Base-by-base conservation (phyloP, 2,888 invertebrate species). In the Eupeodes latifasciatus region DNA sequence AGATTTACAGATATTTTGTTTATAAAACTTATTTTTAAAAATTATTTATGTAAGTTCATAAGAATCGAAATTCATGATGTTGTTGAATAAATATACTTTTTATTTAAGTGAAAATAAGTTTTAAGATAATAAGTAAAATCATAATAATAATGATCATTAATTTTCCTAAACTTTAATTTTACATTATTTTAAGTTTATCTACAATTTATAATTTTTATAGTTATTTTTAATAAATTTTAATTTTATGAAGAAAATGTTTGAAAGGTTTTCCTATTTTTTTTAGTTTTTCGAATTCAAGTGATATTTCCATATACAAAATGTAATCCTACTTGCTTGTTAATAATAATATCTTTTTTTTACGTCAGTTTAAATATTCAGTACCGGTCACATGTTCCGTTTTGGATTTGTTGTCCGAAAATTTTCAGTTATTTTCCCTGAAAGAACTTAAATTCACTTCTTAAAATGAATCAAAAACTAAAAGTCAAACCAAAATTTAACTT, bases 21-120 rank as follows among this genome's bases (percentile, higher is more conserved):
- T 64, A 76, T 40, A 51, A 71, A 57, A 40, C 44, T 14, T 14
- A 49, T 57, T 69, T 19, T 64, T 59, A 51, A 59, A 57, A 49
- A 2, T 49, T 16, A 55, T 19, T 57, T 71, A 55, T 71, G 49
- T 64, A 71, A 51, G 57, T 78, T 78, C 40, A 7, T 44, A 71
- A 47, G 14, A 19, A 9, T 2, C 27, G 27, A 27, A n/a, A 59
- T 14, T 14, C 27, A 59, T 14, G 0, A 14, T 36, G 9, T 36
- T 59, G n/a, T 59, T 59, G n/a, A 59, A 36, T 57, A 10, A 9
- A 51, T 51, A n/a, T 36, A n/a, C 9, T 59, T 36, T 53, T 67
- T 36, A 12, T 34, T 34, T 51, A 51, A 34, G 12, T 53, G 7
- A 34, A 53, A 16, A 51, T 16, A 36, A 40, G 4, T 69, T 61